Base-by-base conservation (phyloP, 2,113 vertebrate genomes). In the Alligator sinensis region DNA sequence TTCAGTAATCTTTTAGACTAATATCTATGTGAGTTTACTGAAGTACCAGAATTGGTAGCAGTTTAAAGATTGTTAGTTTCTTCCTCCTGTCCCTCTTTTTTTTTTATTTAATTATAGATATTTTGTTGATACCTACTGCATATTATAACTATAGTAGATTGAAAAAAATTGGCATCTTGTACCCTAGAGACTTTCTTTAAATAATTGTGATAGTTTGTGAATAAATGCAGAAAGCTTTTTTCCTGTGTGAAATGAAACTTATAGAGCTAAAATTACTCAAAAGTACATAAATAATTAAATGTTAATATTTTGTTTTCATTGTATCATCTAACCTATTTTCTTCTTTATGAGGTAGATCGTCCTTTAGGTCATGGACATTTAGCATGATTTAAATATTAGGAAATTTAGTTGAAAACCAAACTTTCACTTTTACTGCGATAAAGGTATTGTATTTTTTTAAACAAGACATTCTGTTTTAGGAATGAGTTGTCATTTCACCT, bases 401-500 rank as follows among this genome's bases (percentile, higher is more conserved):
- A 34, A 4, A 8, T 94, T 94, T 88, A 89, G 57, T 27, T 75
- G 59, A 85, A 82, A 57, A 34, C 15, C 47, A 47, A 86, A 57
- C 87, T 72, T 96, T 83, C 77, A 77, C 59, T 70, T 80, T 38
- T 34, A 11, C 27, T 76, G 86, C 89, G 74, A 34, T 64, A 61
- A 86, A 82, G 82, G 76, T 87, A 68, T 83, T 61, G 27, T 21
- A 58, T 87, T 74, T 9, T 87, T 74, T 84, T 60, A 57, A 86
- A 91, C 84, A 91, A 77, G 59, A 38, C 64, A 30, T 22, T 28
- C 3, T 7, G 87, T 84, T 94, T 89, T 87, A 74, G 18, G 34
- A 80, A 89, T 25, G 64, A 57, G n/a, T 80, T 95, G 62, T 87
- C 91, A 79, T 81, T 96, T 95, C 90, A 80, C 86, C 30, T 24